Evolutionary conservation across 2,797 vertebrate genomes (phyloP), one percentile per base, ranked within the genome.

Genomic region (Arremon brunneinucha): DNA sequence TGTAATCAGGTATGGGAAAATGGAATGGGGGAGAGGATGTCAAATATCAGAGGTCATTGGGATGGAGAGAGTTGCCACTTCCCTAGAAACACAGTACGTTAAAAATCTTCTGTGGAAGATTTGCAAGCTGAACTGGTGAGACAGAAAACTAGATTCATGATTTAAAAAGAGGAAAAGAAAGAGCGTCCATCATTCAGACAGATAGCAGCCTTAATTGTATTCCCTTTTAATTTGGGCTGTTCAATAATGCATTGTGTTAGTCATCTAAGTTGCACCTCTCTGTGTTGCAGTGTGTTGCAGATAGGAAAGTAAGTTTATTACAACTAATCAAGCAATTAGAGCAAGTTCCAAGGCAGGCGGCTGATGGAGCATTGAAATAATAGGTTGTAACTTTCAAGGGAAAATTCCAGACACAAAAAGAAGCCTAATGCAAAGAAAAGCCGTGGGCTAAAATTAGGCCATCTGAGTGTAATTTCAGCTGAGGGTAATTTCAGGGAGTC

Each of bases 231-330:
- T 94, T 94, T 94, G 60, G 30, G 16, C 76, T 96, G 62, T 88
- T 97, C 90, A 93, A 86, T 90, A 93, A 95, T 88, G 82, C 56
- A 91, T 94, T 74, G 22, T 83, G 62, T 95, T 97, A 63, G 89
- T 92, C 84, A 90, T 95, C 74, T 81, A 80, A 90, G 68, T 93
- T 91, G 90, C 79, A 74, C 84, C 46, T 94, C 79, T 88, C 60
- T 72, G 60, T 27, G 43, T 94, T 93, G 83, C 71, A 41, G 37
- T 60, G 67, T 75, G 34, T 69, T 74, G 32, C 57, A 83, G 87
- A 52, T 88, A 94, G 52, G 57, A 92, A 92, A 78, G 62, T 83
- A 64, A 92, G 86, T 92, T 95, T 90, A 93, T 96, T 96, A 93
- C n/a, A 92, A 39, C n/a, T 89, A 93, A 95, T 96, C 72, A 95